Base-by-base conservation (phyloP, 2,797 vertebrate species). In the Champsocephalus esox region DNA sequence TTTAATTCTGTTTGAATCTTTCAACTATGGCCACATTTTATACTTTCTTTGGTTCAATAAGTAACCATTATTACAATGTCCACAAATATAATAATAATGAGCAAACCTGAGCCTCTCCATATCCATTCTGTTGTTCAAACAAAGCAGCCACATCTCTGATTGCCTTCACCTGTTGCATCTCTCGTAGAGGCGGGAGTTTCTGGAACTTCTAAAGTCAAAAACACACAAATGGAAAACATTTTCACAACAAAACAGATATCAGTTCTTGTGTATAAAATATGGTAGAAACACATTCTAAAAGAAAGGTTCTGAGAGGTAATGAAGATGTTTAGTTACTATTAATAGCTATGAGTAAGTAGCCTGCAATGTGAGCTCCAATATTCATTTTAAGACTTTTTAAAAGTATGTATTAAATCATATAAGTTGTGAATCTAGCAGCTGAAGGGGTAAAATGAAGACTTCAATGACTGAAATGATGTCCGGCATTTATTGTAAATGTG, bases 81-180 rank as follows among this genome's bases (percentile, higher is more conserved):
- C 2, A 12, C 12, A 75, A 28, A 3, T 7, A 10, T 14, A 65
- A 50, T 2, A 50, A 58, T 16, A 9, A 3, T 19, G 12, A 38
- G 12, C 79, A 68, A 60, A 90, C 88, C 84, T 81, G 28, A 50
- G 85, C 81, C 1, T 64, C 62, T 66, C 84, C 83, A 72, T 21
- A 58, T 73, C 88, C 88, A 3, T 46, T 5, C 2, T 49, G 16
- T 8, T 32, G 11, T 73, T 90, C 88, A 45, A 60, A 57, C 34
- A 5, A 16, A 41, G 3, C 55, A 66, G 79, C 74, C 28, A 12
- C 21, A 1, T 5, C 1, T 52, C 13, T 44, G 1, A 75, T 12
- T 2, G 5, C 5, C 46, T 6, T 4, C 13, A 3, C 41, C 48
- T 4, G 2, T 2, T 19, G 3, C 4, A 1, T 16, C 9, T 0